Evolutionary conservation across 1,140 invertebrate genomes (phyloP).

Genomic region (Vanessa atalanta): DNA sequence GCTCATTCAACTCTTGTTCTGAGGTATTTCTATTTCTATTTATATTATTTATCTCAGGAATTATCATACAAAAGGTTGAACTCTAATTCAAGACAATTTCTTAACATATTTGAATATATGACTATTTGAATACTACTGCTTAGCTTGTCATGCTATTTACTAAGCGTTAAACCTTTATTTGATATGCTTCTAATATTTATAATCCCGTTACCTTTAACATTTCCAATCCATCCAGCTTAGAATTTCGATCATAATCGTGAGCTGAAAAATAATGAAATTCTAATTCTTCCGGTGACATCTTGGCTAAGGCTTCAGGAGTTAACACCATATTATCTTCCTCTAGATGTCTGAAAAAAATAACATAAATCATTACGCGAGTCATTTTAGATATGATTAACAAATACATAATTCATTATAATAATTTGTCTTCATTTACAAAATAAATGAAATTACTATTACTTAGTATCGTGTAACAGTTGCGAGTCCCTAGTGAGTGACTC

Average conservation of each 20-base stretch:
- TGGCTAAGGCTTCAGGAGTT: conserved; percentile 83
- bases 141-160: too few relatives aligned
- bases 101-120: too few relatives aligned
- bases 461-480: conserved; percentile 85
- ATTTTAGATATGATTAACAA: too few relatives aligned
- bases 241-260: conserved; percentile 91
- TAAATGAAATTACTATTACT: conserved; percentile 73
- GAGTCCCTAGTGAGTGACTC: conserved; percentile 85
- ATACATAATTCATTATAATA: not conserved
- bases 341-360: conserved; percentile 82
- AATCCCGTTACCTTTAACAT: conserved; percentile 78
- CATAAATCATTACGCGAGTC: not conserved
- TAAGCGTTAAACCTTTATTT: too few relatives aligned
- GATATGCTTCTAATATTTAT: not conserved
- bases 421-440: not conserved
- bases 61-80: too few relatives aligned
- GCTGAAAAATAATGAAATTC: conserved; percentile 86
- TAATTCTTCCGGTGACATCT: conserved; percentile 87
- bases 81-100: too few relatives aligned
- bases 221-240: conserved; percentile 90
- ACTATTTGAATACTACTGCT: too few relatives aligned
- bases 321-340: conserved; percentile 87
- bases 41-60: too few relatives aligned
- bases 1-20: too few relatives aligned
- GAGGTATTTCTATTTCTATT: too few relatives aligned